phyloP scores from a whole-genome alignment of 2,888 invertebrate genomes.

The Oscheius sp. region DNA sequence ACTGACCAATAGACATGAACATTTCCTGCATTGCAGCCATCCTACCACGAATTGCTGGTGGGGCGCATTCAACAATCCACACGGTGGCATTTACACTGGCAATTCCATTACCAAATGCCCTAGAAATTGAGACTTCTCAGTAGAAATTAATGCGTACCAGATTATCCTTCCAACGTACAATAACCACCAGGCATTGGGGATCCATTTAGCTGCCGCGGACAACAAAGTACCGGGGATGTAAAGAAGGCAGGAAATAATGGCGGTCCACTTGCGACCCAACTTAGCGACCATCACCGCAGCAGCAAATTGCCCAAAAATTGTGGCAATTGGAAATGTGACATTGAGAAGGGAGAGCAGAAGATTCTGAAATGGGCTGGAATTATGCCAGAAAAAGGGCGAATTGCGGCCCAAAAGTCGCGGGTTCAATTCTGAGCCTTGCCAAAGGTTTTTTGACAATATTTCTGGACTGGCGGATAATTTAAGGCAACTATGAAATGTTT shows the following conservation, averaged over 20 bases:
- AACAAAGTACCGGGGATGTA: slow-evolving; percentile 51
- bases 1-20: slow-evolving; percentile 59
- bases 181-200: slow-evolving; percentile 55
- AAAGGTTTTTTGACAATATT: too few relatives aligned
- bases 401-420: too few relatives aligned
- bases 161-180: slow-evolving; percentile 60
- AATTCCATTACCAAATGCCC: slow-evolving; percentile 59
- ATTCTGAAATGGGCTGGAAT: slow-evolving; percentile 40
- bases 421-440: too few relatives aligned
- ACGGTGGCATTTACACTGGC: slow-evolving; percentile 60
- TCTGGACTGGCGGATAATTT: too few relatives aligned
- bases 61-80: slow-evolving; percentile 65
- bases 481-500: too few relatives aligned
- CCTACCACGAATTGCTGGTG: slow-evolving; percentile 55
- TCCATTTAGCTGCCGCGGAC: slow-evolving; percentile 54
- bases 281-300: slow-evolving; percentile 57
- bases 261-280: slow-evolving; percentile 54
- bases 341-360: slow-evolving; percentile 61
- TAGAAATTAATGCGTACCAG: slow-evolving; percentile 42
- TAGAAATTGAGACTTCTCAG: background rate
- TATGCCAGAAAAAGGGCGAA: background rate
- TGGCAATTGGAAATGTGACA: slow-evolving; percentile 62
- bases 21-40: slow-evolving; percentile 64
- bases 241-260: slow-evolving; percentile 49
- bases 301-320: slow-evolving; percentile 63